Evolutionary conservation across 2,888 invertebrate genomes (phyloP).

Genomic region (Cryptus viduatorius): DNA sequence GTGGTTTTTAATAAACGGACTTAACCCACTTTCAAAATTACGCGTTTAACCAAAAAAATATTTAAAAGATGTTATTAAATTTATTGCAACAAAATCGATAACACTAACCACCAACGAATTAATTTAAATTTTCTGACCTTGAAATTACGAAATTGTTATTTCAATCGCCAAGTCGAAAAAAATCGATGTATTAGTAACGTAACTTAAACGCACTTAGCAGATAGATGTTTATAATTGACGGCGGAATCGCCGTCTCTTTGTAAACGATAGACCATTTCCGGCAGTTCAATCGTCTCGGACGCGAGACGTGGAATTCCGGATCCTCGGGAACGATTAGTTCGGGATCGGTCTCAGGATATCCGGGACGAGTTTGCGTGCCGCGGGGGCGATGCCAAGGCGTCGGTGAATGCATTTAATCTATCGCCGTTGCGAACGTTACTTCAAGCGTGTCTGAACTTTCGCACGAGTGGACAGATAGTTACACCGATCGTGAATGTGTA

Average conservation of each 20-base stretch:
- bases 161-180: too few species aligned
- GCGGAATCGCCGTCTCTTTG: constrained; percentile 29
- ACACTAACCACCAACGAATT: not conserved
- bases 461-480: constrained; percentile 54
- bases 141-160: too few species aligned
- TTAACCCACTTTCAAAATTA: too few species aligned
- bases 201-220: constrained; percentile 28
- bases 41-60: too few species aligned
- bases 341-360: constrained; percentile 77
- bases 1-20: too few species aligned
- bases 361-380: constrained; percentile 76
- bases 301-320: constrained; percentile 70
- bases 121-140: not conserved
- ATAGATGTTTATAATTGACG: not conserved
- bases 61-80: too few species aligned
- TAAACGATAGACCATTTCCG: constrained; percentile 61
- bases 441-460: constrained; percentile 55
- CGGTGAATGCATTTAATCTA: constrained; percentile 65
- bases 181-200: not conserved
- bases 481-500: constrained; percentile 33
- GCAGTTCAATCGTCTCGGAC: constrained; percentile 54
- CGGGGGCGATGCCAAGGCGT: constrained; percentile 61
- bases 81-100: too few species aligned
- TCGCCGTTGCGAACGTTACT: constrained; percentile 28
- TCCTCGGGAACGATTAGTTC: constrained; percentile 76